These are phyloP conservation scores for Montipora capricornis DNA, from an alignment of 64 coral and sea anemone genomes.

Conservation along the genomic window DNA sequence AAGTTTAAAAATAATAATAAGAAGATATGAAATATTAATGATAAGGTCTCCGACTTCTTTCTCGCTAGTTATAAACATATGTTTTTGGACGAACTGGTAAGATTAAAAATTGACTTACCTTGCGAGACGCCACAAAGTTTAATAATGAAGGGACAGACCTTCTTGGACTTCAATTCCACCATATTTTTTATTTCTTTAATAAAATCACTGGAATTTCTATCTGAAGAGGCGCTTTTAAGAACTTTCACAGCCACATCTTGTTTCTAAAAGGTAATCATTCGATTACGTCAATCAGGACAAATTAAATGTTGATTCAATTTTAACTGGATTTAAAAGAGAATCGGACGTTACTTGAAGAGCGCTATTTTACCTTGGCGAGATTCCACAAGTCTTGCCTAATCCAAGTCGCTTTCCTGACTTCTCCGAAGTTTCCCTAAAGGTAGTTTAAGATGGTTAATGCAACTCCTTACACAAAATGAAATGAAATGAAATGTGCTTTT, in stretches of 20 bases:
- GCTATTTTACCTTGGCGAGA: background rate
- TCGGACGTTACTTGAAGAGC: background rate
- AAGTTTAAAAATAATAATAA: no score
- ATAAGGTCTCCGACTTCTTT: no score
- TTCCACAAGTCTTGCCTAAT: background rate
- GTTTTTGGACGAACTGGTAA: no score
- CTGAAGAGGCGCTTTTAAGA: background rate
- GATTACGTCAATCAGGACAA: background rate
- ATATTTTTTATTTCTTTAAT: constrained; percentile 64
- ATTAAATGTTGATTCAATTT: background rate
- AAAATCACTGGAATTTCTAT: constrained; percentile 31
- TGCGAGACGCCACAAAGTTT: constrained; percentile 52
- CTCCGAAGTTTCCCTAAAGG: constrained; percentile 23
- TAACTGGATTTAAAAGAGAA: background rate
- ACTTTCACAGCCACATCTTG: constrained; percentile 63
- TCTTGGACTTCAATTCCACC: constrained; percentile 3
- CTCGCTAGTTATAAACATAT: no score
- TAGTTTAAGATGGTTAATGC: no score
- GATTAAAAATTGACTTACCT: background rate
- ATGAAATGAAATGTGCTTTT: no score
- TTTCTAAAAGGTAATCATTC: background rate
- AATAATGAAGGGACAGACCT: constrained; percentile 4
- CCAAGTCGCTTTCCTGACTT: constrained; percentile 14
- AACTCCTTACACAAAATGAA: no score
- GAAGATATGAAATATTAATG: no score